Evolutionary conservation across 2,797 vertebrate genomes (phyloP), one percentile per base, ranked within the genome.

Genomic region (Argyrosomus regius): DNA sequence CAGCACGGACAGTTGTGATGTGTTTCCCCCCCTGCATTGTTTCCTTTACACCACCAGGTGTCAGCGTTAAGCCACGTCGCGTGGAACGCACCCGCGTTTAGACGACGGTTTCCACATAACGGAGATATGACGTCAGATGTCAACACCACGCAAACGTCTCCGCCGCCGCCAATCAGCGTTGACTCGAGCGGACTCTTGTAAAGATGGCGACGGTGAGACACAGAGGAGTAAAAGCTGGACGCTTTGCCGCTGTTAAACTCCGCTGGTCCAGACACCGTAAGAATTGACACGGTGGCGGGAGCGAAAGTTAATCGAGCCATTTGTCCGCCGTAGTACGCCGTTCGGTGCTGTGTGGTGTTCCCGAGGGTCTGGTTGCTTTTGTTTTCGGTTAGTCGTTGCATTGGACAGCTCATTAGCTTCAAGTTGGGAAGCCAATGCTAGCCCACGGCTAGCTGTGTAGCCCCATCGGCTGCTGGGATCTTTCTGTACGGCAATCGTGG

Each of bases 201-300:
- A 96, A 96, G 86, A 96, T 96, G 95, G 95, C 95, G 94, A 90
- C 94, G 57, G 77, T 17, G 84, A 81, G 71, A 73, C 67, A 58
- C 43, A 80, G 79, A 69, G 84, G 78, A 88, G 87, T 84, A 41
- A 84, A 75, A 73, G 78, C 87, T 71, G 83, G 80, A 84, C 81
- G 77, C 83, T 77, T 86, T 65, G 71, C 83, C 73, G 80, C 75
- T 72, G 75, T 31, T 73, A 82, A 87, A 93, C 90, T 85, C 58
- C 72, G 18, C 71, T 67, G 83, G 61, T 66, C 72, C 59, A 58
- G 79, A 81, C 77, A 79, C 24, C 49, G 49, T 56, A 24, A 61
- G 45, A 69, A 80, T 16, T 88, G 68, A 83, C 22, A 77, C 64
- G 35, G 22, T 69, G 58, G 53, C 56, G 58, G 75, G 54, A 72